Conservation (phyloP, 2,888 invertebrate genomes). For the Euzophera pinguis region DNA sequence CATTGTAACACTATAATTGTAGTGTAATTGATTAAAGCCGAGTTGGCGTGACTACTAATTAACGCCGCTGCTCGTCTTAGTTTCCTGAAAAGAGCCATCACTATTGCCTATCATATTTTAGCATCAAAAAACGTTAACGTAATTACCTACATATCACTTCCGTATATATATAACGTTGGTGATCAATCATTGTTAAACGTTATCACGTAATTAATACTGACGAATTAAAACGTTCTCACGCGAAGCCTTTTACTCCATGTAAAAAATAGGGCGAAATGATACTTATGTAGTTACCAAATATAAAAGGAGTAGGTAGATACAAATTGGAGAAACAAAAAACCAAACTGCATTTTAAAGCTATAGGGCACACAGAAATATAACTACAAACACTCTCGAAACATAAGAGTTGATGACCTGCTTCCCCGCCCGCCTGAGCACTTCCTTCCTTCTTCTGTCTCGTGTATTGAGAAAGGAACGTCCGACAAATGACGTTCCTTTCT, state of each 20-base stretch:
- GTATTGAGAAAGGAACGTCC: too few relatives aligned
- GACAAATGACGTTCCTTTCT: too few relatives aligned
- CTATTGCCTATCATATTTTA: constrained; percentile 1
- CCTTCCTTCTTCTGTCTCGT: too few relatives aligned
- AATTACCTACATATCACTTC: constrained; percentile 2
- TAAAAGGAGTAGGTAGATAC: too few relatives aligned
- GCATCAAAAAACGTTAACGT: constrained; percentile 5
- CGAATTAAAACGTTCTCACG: background rate
- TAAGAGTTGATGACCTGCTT: too few relatives aligned
- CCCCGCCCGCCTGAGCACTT: too few relatives aligned
- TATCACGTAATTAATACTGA: background rate
- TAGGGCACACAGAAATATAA: too few relatives aligned
- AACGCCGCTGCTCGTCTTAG: background rate
- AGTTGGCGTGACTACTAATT: constrained; percentile 11
- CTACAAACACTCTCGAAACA: too few relatives aligned
- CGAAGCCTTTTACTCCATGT: background rate
- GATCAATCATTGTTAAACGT: background rate
- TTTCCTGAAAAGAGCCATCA: constrained; percentile 1
- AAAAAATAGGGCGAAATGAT: too few relatives aligned
- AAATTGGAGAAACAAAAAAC: too few relatives aligned
- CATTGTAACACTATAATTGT: background rate
- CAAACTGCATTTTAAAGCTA: too few relatives aligned
- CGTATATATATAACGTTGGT: background rate
- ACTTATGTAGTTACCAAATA: too few relatives aligned
- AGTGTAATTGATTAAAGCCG: constrained; percentile 5